Conservation (phyloP, 2,113 vertebrate genomes). For the Poecilia latipinna region DNA sequence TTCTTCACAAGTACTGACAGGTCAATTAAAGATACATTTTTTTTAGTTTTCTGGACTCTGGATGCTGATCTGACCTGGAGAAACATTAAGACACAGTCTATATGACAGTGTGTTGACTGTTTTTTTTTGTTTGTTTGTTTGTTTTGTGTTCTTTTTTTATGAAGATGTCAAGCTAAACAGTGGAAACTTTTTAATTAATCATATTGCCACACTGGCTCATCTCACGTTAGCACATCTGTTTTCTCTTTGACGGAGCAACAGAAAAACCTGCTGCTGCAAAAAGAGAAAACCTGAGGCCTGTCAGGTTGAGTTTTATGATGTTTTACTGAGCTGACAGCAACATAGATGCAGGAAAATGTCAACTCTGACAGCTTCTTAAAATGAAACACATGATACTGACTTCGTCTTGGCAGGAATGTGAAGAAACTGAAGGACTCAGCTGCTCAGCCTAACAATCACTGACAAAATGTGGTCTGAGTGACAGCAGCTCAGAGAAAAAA, state of each 20-base stretch:
- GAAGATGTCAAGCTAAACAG: slow-evolving; percentile 6
- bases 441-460: slow-evolving; percentile 20
- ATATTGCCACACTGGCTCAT: background rate
- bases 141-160: background rate
- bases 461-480: slow-evolving; percentile 25
- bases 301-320: slow-evolving; percentile 39
- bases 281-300: slow-evolving; percentile 25
- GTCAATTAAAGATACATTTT: slow-evolving; percentile 40
- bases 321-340: slow-evolving; percentile 35
- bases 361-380: slow-evolving; percentile 37
- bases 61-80: slow-evolving; percentile 9
- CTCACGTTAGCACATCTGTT: slow-evolving; percentile 9
- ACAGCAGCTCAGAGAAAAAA: slow-evolving; percentile 26
- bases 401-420: slow-evolving; percentile 40
- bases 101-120: slow-evolving; percentile 6
- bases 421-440: slow-evolving; percentile 19
- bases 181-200: slow-evolving; percentile 2
- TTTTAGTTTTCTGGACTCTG: slow-evolving; percentile 28
- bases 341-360: slow-evolving; percentile 47
- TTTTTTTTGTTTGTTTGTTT: too few species aligned
- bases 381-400: slow-evolving; percentile 27
- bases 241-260: background rate
- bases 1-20: too few species aligned
- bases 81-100: slow-evolving; percentile 25
- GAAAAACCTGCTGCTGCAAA: slow-evolving; percentile 13